Evolutionary conservation across 2,113 vertebrate genomes (phyloP).

Genomic region (Hiodon alosoides): DNA sequence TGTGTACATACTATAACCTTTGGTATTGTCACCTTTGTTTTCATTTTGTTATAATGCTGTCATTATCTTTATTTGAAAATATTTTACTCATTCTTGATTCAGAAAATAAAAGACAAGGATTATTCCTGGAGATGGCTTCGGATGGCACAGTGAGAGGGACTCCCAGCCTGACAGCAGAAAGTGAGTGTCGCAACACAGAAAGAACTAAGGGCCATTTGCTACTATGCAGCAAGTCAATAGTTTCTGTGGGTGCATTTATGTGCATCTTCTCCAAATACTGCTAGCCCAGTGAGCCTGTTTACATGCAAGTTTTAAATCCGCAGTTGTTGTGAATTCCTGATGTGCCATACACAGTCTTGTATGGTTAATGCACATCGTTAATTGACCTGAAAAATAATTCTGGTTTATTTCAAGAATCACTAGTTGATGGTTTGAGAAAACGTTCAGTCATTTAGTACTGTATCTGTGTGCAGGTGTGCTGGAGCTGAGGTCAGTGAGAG

Average conservation of each 20-base stretch:
- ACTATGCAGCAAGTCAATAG: not conserved
- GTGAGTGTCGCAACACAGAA: slow-evolving; percentile 40
- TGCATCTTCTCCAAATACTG: too few relatives aligned
- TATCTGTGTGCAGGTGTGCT: slow-evolving; percentile 53
- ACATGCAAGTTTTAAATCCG: too few relatives aligned
- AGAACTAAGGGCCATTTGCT: too few relatives aligned
- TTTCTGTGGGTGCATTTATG: not conserved
- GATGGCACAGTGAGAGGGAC: slow-evolving; percentile 57
- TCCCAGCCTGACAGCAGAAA: slow-evolving; percentile 39
- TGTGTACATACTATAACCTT: not conserved
- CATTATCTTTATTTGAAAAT: not conserved
- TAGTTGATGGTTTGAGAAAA: not conserved
- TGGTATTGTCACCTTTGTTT: not conserved
- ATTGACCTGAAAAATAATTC: too few relatives aligned
- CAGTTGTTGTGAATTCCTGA: too few relatives aligned
- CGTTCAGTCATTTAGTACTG: not conserved
- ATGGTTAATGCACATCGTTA: too few relatives aligned
- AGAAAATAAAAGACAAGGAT: slow-evolving; percentile 56
- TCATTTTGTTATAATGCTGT: not conserved
- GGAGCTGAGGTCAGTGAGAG: slow-evolving; percentile 52
- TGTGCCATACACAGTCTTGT: too few relatives aligned
- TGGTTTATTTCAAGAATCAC: too few relatives aligned
- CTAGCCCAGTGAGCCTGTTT: too few relatives aligned
- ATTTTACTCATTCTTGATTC: slow-evolving; percentile 15
- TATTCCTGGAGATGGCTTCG: slow-evolving; percentile 56